A percentile compares a stretch with the other conserved stretches of the same genome.
Conservation (phyloP, 1,140 invertebrate species). For the Camponotus floridanus region DNA sequence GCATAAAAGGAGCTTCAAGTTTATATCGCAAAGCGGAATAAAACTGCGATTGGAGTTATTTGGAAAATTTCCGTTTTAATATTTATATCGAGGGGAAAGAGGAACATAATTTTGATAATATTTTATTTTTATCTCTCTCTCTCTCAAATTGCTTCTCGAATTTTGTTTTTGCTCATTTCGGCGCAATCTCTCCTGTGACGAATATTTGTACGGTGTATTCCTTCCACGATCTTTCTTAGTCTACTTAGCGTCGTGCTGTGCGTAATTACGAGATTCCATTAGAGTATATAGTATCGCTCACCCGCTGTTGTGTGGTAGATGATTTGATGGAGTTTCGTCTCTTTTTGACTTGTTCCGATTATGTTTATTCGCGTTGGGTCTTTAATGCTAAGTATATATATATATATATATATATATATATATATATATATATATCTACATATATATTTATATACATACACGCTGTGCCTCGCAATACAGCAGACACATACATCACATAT, state of each 20-base stretch:
- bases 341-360: constrained; percentile 57
- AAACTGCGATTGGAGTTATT: not conserved
- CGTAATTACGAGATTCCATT: constrained; percentile 62
- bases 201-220: not conserved
- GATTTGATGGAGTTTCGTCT: constrained; percentile 71
- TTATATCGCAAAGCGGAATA: not conserved
- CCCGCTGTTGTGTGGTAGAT: constrained; percentile 76
- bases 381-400: constrained; percentile 41
- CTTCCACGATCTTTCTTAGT: constrained; percentile 4
- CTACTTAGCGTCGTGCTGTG: constrained; percentile 69
- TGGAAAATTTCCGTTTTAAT: constrained; percentile 7
- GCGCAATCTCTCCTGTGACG: not conserved
- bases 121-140: constrained; percentile 8
- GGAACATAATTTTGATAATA: not conserved
- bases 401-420: constrained; percentile 10
- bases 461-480: constrained; percentile 45
- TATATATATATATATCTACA: no score
- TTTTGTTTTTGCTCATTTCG: constrained; percentile 15
- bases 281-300: constrained; percentile 73
- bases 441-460: not conserved
- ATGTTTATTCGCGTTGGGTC: constrained; percentile 45
- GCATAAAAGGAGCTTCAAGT: no score
- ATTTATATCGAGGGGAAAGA: no score
- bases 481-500: constrained; percentile 27
- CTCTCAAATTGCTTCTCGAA: not conserved